These are phyloP conservation scores for Dynastes hyllus DNA, from an alignment of 2,888 invertebrate species.

Conservation along the genomic window DNA sequence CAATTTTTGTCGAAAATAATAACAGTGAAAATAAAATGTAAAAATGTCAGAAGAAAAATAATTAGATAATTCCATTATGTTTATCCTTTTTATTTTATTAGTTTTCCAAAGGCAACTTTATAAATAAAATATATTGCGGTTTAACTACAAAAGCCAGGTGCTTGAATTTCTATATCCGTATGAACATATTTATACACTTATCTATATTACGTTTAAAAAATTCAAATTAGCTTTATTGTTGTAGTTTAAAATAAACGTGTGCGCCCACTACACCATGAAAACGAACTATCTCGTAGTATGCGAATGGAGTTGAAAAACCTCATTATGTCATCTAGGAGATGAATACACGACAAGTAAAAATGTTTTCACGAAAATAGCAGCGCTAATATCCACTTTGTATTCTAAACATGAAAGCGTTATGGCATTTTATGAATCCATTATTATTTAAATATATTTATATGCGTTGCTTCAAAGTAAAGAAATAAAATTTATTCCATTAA, in stretches of 20 bases:
- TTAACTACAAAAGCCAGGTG: too few relatives aligned
- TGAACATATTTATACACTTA: too few relatives aligned
- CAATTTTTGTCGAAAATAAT: neutral
- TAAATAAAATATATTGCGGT: too few relatives aligned
- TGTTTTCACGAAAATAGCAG: neutral
- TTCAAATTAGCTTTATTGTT: too few relatives aligned
- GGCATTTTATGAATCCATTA: slow-evolving; percentile 10
- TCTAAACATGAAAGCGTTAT: slow-evolving; percentile 2
- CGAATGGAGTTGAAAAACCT: neutral
- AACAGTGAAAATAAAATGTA: slow-evolving; percentile 4
- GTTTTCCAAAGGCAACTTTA: neutral
- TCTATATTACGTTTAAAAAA: too few relatives aligned
- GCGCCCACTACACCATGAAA: too few relatives aligned
- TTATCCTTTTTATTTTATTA: neutral
- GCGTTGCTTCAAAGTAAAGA: neutral
- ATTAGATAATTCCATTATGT: neutral
- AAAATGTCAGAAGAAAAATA: neutral
- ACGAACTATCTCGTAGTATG: too few relatives aligned
- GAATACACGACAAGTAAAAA: neutral
- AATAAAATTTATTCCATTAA: too few relatives aligned
- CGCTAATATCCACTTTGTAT: slow-evolving; percentile 1
- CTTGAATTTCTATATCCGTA: too few relatives aligned
- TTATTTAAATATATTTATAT: slow-evolving; percentile 1
- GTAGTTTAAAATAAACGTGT: too few relatives aligned
- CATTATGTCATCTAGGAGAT: slow-evolving; percentile 7